Percentiles rank a stretch among this genome's conserved stretches.
These are phyloP conservation scores for Pyrrhia umbra DNA, from an alignment of 2,888 invertebrate species.

Conservation along the genomic window DNA sequence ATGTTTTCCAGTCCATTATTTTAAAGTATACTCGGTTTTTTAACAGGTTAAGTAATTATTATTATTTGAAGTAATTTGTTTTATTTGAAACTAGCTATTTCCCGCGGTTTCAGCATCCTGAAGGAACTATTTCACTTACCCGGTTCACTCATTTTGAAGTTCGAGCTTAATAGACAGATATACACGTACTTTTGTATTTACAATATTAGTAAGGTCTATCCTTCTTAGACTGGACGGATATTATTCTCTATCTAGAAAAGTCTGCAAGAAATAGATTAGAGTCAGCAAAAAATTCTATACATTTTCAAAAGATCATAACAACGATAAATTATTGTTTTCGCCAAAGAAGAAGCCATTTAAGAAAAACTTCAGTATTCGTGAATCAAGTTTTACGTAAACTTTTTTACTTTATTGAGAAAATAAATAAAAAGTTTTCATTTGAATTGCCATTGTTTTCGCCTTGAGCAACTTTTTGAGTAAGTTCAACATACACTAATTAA, in stretches of 20 bases:
- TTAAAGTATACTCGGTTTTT: no score
- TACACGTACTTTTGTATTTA: no score
- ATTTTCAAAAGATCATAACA: not conserved
- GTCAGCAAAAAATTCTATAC: not conserved
- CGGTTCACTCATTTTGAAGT: no score
- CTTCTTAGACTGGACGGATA: no score
- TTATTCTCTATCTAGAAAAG: not conserved
- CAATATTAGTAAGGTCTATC: no score
- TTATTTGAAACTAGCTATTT: no score
- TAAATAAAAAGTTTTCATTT: not conserved
- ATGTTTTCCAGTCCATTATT: no score
- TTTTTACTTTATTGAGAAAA: not conserved
- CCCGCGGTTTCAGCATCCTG: no score
- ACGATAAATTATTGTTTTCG: constrained; percentile 10
- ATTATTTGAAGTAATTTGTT: no score
- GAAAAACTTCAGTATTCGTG: constrained; percentile 1
- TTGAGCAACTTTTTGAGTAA: constrained; percentile 2
- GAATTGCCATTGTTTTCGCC: constrained; percentile 21
- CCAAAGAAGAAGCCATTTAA: constrained; percentile 13
- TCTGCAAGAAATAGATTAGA: not conserved
- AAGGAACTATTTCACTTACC: no score
- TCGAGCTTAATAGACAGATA: no score
- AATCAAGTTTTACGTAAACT: constrained; percentile 26
- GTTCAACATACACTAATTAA: constrained; percentile 17
- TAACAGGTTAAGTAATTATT: no score